Conservation (phyloP, 2,113 vertebrate species). For the Erythrolamprus reginae region DNA sequence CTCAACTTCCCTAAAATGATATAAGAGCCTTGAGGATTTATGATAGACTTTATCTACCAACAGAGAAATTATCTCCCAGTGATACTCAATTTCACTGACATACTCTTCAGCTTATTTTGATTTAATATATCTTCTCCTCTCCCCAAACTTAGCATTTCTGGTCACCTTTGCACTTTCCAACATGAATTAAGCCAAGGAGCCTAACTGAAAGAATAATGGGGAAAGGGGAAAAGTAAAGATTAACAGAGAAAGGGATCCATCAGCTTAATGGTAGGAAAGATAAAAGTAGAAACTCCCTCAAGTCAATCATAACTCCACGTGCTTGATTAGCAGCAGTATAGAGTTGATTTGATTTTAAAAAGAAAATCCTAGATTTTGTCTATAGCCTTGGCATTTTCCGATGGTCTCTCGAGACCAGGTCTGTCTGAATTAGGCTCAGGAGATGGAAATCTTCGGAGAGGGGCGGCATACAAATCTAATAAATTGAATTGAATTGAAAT, state of each 20-base stretch:
- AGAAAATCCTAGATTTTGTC: background rate
- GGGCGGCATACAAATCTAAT: too few species aligned
- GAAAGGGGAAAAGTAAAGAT: background rate
- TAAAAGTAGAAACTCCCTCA: background rate
- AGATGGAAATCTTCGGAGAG: too few species aligned
- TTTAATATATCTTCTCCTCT: constrained; percentile 17
- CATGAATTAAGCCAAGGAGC: background rate
- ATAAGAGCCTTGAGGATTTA: constrained; percentile 15
- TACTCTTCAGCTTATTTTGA: constrained; percentile 23
- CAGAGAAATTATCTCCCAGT: constrained; percentile 14
- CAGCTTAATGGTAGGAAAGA: background rate
- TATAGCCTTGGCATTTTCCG: background rate
- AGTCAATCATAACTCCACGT: background rate
- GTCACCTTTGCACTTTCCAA: background rate
- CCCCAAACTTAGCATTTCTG: background rate
- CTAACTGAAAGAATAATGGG: background rate
- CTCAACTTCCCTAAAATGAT: background rate
- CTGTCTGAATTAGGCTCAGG: background rate
- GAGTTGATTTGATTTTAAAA: background rate
- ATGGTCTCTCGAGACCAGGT: background rate
- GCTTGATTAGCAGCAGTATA: background rate
- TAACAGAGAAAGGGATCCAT: background rate
- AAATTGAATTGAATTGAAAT: too few species aligned
- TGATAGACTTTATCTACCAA: constrained; percentile 9
- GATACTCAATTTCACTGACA: constrained; percentile 10